phyloP scores from a whole-genome alignment of 2,113 vertebrate species.

The Campylomormyrus numenius region DNA sequence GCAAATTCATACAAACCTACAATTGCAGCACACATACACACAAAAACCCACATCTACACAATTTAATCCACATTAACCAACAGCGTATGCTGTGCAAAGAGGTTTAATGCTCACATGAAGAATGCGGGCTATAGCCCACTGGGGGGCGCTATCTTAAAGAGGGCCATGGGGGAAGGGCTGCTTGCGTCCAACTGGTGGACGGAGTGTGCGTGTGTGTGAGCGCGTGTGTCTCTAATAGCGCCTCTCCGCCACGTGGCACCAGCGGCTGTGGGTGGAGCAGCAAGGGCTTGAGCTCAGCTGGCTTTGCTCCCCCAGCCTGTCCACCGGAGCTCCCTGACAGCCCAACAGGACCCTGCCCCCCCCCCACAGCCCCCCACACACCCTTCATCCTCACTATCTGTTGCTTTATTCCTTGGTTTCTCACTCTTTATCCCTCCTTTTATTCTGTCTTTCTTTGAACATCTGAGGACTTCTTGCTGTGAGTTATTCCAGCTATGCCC shows the following conservation, averaged over 20 bases:
- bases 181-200: constrained; percentile 35
- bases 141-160: background rate
- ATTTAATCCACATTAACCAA: background rate
- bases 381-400: background rate
- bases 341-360: constrained; percentile 66
- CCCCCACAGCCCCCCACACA: constrained; percentile 2
- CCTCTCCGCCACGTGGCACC: constrained; percentile 55
- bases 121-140: background rate
- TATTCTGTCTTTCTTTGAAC: background rate
- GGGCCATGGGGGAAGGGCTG: constrained; percentile 17
- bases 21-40: background rate
- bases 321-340: constrained; percentile 66
- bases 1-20: background rate
- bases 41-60: background rate
- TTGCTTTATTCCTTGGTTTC: background rate
- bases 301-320: constrained; percentile 30
- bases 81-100: background rate
- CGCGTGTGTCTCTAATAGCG: constrained; percentile 30
- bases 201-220: constrained; percentile 9
- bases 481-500: background rate
- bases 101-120: background rate
- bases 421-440: background rate
- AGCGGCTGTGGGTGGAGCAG: constrained; percentile 40
- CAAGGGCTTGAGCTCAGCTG: constrained; percentile 39
- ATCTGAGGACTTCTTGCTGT: background rate